These are phyloP conservation scores for Drosophila santomea DNA, from an alignment of 1,140 invertebrate species.

Conservation along the genomic window DNA sequence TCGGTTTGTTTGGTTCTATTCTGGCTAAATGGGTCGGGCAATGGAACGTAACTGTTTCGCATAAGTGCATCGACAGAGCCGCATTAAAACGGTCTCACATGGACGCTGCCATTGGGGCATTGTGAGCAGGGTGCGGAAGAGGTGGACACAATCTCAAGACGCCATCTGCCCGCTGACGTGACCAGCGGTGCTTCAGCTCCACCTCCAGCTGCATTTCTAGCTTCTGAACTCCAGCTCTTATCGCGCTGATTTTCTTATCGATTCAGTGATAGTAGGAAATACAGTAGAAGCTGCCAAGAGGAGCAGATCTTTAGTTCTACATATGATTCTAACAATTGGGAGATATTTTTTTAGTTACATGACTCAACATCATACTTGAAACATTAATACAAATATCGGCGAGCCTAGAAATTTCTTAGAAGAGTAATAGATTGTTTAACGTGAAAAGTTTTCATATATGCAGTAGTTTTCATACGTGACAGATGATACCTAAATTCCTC, in stretches of 20 bases:
- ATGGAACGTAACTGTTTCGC: conserved; percentile 79
- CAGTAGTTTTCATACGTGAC: background rate
- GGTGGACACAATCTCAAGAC: conserved; percentile 9
- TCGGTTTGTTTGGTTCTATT: conserved; percentile 11
- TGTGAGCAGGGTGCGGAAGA: too few species aligned
- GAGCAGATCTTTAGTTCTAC: too few species aligned
- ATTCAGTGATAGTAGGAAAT: background rate
- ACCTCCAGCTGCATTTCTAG: too few species aligned
- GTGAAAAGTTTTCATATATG: background rate
- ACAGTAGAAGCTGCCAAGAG: background rate
- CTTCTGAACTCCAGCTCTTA: background rate
- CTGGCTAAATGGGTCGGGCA: conserved; percentile 68
- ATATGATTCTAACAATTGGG: too few species aligned
- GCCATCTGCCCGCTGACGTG: conserved; percentile 9
- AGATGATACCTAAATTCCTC: background rate
- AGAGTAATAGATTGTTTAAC: too few species aligned
- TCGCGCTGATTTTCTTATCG: conserved; percentile 12
- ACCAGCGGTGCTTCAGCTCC: conserved; percentile 2
- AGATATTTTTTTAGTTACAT: too few species aligned
- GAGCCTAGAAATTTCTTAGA: too few species aligned
- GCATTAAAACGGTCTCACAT: conserved; percentile 42
- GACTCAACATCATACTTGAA: too few species aligned
- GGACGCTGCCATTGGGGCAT: background rate
- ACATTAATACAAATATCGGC: too few species aligned
- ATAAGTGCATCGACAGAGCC: conserved; percentile 63